A percentile compares a stretch with the other conserved stretches of the same genome.
These are phyloP conservation scores for Maconellicoccus hirsutus DNA, from an alignment of 1,140 invertebrate species.

Conservation along the genomic window DNA sequence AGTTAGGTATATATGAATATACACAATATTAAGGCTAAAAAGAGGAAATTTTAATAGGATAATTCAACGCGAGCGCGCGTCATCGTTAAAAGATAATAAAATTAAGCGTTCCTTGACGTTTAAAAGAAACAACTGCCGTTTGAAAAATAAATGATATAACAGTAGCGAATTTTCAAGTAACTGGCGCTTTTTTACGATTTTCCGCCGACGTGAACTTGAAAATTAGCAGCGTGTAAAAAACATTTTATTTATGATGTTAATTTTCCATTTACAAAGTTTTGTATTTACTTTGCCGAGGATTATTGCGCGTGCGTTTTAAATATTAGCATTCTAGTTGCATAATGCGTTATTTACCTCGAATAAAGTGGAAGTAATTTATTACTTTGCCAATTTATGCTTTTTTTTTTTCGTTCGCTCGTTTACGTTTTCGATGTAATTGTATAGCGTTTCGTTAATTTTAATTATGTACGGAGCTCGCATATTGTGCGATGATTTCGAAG, in stretches of 20 bases:
- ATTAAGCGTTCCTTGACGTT: neutral
- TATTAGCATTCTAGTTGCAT: conserved; percentile 3
- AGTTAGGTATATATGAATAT: neutral
- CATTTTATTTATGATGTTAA: conserved; percentile 3
- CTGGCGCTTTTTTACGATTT: neutral
- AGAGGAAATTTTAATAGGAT: neutral
- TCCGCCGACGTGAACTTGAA: conserved; percentile 7
- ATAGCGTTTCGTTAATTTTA: too few relatives aligned
- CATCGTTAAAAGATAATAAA: conserved; percentile 4
- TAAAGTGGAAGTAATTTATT: conserved; percentile 1
- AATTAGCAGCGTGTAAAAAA: conserved; percentile 5
- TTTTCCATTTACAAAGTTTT: neutral
- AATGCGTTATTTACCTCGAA: conserved; percentile 8
- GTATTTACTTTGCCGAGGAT: neutral
- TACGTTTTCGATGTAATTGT: too few relatives aligned
- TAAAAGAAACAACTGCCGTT: neutral
- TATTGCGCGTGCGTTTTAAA: neutral
- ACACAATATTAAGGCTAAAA: neutral
- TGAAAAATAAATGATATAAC: neutral
- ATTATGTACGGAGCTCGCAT: too few relatives aligned
- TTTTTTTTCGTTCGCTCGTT: neutral
- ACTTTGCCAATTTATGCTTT: conserved; percentile 3
- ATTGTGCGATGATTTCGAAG: too few relatives aligned
- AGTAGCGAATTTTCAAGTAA: conserved; percentile 4
- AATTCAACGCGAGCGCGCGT: neutral